A percentile compares a stretch with the other conserved stretches of the same genome.
These are phyloP conservation scores for Olivierus martensii DNA, from an alignment of 1,140 invertebrate species.

Conservation along the genomic window DNA sequence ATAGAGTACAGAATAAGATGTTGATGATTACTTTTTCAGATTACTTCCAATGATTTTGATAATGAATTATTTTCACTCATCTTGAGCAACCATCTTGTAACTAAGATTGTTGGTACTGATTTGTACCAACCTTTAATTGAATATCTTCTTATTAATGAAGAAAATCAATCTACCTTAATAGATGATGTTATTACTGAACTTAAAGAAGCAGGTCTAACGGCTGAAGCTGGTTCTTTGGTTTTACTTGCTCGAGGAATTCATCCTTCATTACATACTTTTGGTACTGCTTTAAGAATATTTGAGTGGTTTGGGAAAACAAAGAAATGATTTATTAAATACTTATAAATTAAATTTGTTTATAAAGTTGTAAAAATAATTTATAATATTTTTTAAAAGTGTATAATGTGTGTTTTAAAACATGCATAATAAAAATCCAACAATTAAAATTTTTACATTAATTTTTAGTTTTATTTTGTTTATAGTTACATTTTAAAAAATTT, in stretches of 20 bases:
- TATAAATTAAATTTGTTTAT: too few species aligned
- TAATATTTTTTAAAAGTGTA: too few species aligned
- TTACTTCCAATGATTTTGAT: slow-evolving; percentile 9
- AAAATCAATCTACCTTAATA: slow-evolving; percentile 2
- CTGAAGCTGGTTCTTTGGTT: slow-evolving; percentile 9
- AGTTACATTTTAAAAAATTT: too few species aligned
- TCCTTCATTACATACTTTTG: slow-evolving; percentile 7
- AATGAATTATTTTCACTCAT: slow-evolving; percentile 8
- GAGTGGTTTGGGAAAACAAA: not conserved
- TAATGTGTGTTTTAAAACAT: too few species aligned
- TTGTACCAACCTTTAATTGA: slow-evolving; percentile 12
- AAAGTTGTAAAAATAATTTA: too few species aligned
- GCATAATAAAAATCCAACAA: too few species aligned
- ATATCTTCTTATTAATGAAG: slow-evolving; percentile 8
- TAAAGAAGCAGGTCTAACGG: slow-evolving; percentile 3
- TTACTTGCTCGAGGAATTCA: slow-evolving; percentile 3
- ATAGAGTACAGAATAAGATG: too few species aligned
- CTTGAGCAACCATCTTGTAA: not conserved
- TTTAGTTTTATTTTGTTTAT: too few species aligned
- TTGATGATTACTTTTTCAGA: too few species aligned
- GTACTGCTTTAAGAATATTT: slow-evolving; percentile 6
- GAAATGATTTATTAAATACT: too few species aligned
- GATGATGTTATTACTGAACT: slow-evolving; percentile 7
- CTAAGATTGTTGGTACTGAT: slow-evolving; percentile 2
- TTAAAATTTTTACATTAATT: too few species aligned